Base-by-base conservation (phyloP, 2,797 vertebrate species). In the Diglossa cyanea region DNA sequence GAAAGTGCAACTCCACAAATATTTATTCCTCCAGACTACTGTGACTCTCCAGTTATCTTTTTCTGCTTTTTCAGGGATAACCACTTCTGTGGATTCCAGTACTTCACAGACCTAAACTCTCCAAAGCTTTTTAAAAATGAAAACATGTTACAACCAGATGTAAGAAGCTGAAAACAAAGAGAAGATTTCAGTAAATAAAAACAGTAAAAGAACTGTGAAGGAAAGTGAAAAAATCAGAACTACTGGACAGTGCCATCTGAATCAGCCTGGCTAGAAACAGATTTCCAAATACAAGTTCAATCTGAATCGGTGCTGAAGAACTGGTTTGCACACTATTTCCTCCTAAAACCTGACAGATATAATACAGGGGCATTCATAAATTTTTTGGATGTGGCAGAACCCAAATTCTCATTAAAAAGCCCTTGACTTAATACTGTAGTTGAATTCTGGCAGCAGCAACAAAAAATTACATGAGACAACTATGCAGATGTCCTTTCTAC, bases 311-410 rank as follows among this genome's bases (percentile, higher is more conserved):
- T 40, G 62, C 44, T 67, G 71, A 30, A 85, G 63, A 79, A 68
- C 0, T 47, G 37, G 25, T 33, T 55, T 19, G 40, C 23, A 66
- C 31, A 60, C 25, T 42, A 25, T 79, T 79, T 79, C 44, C 45
- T 78, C 26, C 25, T 37, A 35, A 55, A 25, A 30, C 45, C 39
- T 47, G 55, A 82, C 53, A 88, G 53, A 24, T 55, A 39, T 1
- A 73, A 55, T 4, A 60, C 6, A 31, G 0, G 2, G 13, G 7
- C 37, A 57, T 20, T 67, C 48, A 51, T 18, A 25, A 16, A 1
- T 16, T 16, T 42, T 54, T n/a, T 19, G 5, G 11, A 10, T 60
- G 40, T 45, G 61, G 55, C 33, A 90, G 44, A 91, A 91, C 17
- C 50, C 33, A 24, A 73, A 79, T 30, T 21, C 53, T 53, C n/a